Conservation (phyloP, 2,113 vertebrate species). For the Lipophrys pholis region DNA sequence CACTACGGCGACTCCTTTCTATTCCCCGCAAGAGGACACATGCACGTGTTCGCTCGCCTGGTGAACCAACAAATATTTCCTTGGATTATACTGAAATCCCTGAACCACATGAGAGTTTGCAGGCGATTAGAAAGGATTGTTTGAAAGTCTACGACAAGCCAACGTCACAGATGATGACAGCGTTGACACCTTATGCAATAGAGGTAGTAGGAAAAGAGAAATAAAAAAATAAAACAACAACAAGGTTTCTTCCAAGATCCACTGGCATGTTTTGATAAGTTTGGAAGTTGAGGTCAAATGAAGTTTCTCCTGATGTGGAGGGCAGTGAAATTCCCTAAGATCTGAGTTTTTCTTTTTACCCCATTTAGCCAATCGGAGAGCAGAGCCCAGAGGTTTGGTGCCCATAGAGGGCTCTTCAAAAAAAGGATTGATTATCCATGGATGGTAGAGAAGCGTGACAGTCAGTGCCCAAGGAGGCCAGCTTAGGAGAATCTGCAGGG, state of each 20-base stretch:
- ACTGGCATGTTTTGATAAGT: slow-evolving; percentile 40
- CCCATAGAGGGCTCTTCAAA: slow-evolving; percentile 72
- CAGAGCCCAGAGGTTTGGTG: slow-evolving; percentile 57
- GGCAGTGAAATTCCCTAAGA: slow-evolving; percentile 75
- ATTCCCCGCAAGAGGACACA: slow-evolving; percentile 9
- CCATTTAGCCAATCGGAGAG: slow-evolving; percentile 65
- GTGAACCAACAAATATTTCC: slow-evolving; percentile 28
- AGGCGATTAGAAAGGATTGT: slow-evolving; percentile 3
- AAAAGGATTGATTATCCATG: slow-evolving; percentile 82
- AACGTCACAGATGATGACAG: slow-evolving; percentile 19
- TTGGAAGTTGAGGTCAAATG: slow-evolving; percentile 65
- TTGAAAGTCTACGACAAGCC: slow-evolving; percentile 29
- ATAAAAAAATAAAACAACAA: slow-evolving; percentile 5
- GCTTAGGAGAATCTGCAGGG: slow-evolving; percentile 70
- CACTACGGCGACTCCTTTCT: slow-evolving; percentile 6
- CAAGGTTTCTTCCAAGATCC: slow-evolving; percentile 18
- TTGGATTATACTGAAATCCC: slow-evolving; percentile 33
- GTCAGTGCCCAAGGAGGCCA: slow-evolving; percentile 75
- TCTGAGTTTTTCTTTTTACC: slow-evolving; percentile 36
- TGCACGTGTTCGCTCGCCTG: slow-evolving; percentile 5
- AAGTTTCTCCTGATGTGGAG: slow-evolving; percentile 68
- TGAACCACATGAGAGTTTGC: slow-evolving; percentile 42
- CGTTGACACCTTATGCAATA: slow-evolving; percentile 19
- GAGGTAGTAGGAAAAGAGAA: background rate
- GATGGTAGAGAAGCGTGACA: slow-evolving; percentile 77